phyloP scores from a whole-genome alignment of 2,113 vertebrate genomes.

The Amblyornis subalaris region DNA sequence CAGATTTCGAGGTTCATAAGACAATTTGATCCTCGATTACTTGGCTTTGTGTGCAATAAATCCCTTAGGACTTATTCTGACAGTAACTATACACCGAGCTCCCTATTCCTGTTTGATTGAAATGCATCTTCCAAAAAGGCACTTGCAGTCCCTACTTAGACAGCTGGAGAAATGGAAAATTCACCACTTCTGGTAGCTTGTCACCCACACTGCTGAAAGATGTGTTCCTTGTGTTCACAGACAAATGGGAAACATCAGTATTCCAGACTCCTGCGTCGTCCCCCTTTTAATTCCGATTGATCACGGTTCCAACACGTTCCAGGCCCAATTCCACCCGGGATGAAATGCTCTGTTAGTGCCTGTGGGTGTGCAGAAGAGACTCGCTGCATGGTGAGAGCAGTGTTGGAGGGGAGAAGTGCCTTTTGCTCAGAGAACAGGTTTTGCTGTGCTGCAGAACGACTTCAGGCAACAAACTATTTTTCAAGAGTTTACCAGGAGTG shows the following conservation, averaged over 20 bases:
- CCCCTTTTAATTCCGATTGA: neutral
- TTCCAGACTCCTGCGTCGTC: neutral
- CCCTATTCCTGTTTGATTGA: neutral
- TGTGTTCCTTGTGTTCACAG: neutral
- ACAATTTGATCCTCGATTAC: neutral
- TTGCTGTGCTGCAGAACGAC: neutral
- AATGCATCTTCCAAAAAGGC: neutral
- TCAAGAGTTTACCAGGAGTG: neutral
- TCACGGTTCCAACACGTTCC: neutral
- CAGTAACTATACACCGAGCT: neutral
- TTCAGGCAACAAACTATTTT: neutral
- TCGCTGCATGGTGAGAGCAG: neutral
- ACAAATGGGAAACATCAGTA: neutral
- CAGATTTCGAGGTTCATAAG: neutral
- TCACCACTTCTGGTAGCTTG: neutral
- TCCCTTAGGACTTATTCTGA: neutral
- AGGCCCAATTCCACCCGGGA: neutral
- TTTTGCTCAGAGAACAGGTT: neutral
- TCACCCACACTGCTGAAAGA: neutral
- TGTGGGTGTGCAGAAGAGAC: neutral
- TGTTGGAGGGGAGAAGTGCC: neutral
- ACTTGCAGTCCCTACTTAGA: neutral
- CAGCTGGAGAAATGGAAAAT: slow-evolving; percentile 13
- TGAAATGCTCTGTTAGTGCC: accelerated
- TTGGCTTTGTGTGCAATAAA: neutral